Evolutionary conservation across 2,113 vertebrate species (phyloP), one percentile per base, ranked within the genome.

Genomic region (Rostratula benghalensis): DNA sequence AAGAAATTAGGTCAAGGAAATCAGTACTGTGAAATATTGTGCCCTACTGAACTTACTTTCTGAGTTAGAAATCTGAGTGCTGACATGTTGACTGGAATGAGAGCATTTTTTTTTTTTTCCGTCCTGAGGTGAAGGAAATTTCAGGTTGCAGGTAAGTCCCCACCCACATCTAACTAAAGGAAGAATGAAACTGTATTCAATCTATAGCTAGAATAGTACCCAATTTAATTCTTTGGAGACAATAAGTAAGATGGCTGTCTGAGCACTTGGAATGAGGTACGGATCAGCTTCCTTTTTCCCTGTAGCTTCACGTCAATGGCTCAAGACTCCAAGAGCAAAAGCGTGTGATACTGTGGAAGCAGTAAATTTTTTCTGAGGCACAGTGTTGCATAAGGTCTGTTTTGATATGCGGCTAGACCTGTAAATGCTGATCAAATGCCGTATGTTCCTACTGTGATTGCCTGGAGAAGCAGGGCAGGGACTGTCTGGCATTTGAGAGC

Each of bases 31-130:
- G 65, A 68, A 68, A 79, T 73, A 20, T 75, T 87, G 68, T 95
- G 65, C 39, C 65, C 77, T 88, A 60, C 57, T 89, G 92, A 93
- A 87, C 76, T 92, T 90, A 39, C 46, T 90, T 96, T 95, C 84
- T 13, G 50, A 83, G 24, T 84, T 81, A 65, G 87, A 94, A 75
- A 41, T 64, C 2, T 1, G 30, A 45, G 22, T 70, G 25, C 18
- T 79, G 86, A 50, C 21, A 9, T 31, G 9, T 61, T 63, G 27
- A 46, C 35, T 81, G 39, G 14, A 65, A 43, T 14, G 6, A 75
- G 21, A 75, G 9, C 41, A 25, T 75, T 74, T 68, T 17, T 68
- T 68, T 17, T 68, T 90, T 95, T 75, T 43, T 43, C 30, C 30
- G 71, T 82, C 57, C 48, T 45, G 56, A 89, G 27, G 35, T 37